A percentile compares a stretch with the other conserved stretches of the same genome.
phyloP scores from a whole-genome alignment of 2,888 invertebrate species.

The Blastobasis lacticolella region DNA sequence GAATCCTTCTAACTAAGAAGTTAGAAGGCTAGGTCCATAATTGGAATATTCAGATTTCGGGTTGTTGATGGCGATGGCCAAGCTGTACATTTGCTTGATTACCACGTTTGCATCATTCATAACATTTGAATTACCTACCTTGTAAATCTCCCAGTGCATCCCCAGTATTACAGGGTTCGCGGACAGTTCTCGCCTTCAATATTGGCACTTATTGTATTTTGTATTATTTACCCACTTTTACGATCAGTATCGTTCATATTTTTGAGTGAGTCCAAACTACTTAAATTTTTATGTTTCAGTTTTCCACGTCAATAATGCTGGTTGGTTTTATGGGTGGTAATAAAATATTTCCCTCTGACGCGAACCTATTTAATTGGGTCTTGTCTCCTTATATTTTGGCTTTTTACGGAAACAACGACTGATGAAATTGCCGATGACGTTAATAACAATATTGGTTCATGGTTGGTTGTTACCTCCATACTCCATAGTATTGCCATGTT shows the following conservation, averaged over 20 bases:
- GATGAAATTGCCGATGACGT: no score
- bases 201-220: slow-evolving; percentile 72
- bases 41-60: neutral
- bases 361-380: no score
- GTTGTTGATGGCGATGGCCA: neutral
- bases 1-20: neutral
- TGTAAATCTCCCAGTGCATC: neutral
- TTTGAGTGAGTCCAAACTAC: slow-evolving; percentile 68
- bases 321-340: slow-evolving; percentile 49
- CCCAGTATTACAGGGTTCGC: slow-evolving; percentile 21
- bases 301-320: slow-evolving; percentile 59
- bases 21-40: neutral
- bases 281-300: slow-evolving; percentile 63
- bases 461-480: no score
- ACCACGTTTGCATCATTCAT: no score
- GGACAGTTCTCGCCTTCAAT: slow-evolving; percentile 49
- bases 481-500: no score
- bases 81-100: no score
- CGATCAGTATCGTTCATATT: slow-evolving; percentile 62
- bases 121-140: no score
- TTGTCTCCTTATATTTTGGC: no score
- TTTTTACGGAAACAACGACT: no score
- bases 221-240: slow-evolving; percentile 72
- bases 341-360: slow-evolving; percentile 36
- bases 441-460: no score